These are phyloP conservation scores for Bostrychus sinensis DNA, from an alignment of 2,113 vertebrate genomes.

Conservation along the genomic window DNA sequence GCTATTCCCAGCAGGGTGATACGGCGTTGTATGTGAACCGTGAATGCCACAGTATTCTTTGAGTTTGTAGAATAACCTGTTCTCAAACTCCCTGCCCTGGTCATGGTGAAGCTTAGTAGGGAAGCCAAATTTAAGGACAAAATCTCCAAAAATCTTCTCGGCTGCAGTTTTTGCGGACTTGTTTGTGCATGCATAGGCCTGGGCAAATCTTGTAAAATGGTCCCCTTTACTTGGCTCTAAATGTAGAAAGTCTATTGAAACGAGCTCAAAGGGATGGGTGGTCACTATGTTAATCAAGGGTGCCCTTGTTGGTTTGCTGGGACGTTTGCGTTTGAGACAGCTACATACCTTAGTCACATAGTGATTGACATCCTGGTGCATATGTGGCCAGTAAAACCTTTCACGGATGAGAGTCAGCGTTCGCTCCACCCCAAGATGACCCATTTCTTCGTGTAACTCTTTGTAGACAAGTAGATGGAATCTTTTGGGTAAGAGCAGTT, in stretches of 20 bases:
- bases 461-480: no score
- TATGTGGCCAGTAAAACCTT: slow-evolving; percentile 21
- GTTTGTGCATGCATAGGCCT: neutral
- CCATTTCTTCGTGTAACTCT: no score
- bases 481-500: no score
- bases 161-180: slow-evolving; percentile 6
- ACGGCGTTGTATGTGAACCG: slow-evolving; percentile 3
- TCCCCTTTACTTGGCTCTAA: slow-evolving; percentile 15
- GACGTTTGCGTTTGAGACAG: slow-evolving; percentile 17
- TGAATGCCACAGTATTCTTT: slow-evolving; percentile 16
- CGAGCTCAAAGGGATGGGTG: slow-evolving; percentile 16
- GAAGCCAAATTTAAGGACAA: neutral
- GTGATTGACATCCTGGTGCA: slow-evolving; percentile 19
- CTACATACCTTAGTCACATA: slow-evolving; percentile 12
- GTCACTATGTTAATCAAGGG: neutral
- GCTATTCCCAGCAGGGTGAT: slow-evolving; percentile 19
- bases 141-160: slow-evolving; percentile 5
- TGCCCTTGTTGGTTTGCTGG: neutral
- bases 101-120: neutral
- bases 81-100: slow-evolving; percentile 8
- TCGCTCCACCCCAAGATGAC: neutral
- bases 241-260: slow-evolving; percentile 20
- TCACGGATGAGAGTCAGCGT: neutral
- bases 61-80: slow-evolving; percentile 19
- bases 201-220: slow-evolving; percentile 18